These are phyloP conservation scores for Lutraria lutraria DNA, from an alignment of 2,888 invertebrate genomes.

Conservation along the genomic window DNA sequence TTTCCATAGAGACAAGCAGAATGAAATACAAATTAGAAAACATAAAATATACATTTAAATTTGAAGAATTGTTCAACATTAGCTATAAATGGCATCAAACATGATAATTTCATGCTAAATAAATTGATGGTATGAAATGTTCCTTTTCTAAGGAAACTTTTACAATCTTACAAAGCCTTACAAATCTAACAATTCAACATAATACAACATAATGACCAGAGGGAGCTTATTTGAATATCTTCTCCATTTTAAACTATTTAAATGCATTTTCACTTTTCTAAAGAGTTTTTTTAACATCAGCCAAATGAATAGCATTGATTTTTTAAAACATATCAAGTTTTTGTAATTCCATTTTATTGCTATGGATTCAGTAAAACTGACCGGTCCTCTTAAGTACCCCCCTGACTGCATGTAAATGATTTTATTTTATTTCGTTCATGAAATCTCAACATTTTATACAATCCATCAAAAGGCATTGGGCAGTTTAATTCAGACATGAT, in stretches of 20 bases:
- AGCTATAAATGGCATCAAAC: slow-evolving; percentile 60
- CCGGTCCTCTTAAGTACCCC: slow-evolving; percentile 31
- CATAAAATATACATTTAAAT: slow-evolving; percentile 71
- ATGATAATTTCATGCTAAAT: slow-evolving; percentile 65
- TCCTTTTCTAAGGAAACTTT: slow-evolving; percentile 44
- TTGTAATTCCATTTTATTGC: slow-evolving; percentile 40
- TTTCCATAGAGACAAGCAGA: slow-evolving; percentile 47
- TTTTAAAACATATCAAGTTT: slow-evolving; percentile 51
- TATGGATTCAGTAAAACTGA: slow-evolving; percentile 21
- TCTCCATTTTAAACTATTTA: slow-evolving; percentile 66
- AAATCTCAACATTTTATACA: slow-evolving; percentile 7
- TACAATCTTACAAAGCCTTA: slow-evolving; percentile 12
- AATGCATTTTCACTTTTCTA: slow-evolving; percentile 70
- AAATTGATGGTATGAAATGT: slow-evolving; percentile 57
- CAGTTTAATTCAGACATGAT: slow-evolving; percentile 45
- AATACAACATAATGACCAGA: slow-evolving; percentile 54
- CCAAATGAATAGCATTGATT: background rate
- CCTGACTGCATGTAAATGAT: slow-evolving; percentile 33
- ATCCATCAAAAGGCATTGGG: slow-evolving; percentile 28
- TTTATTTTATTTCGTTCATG: slow-evolving; percentile 31
- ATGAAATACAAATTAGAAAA: slow-evolving; percentile 64
- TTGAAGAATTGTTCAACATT: slow-evolving; percentile 62
- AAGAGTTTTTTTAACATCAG: background rate
- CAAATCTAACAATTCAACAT: slow-evolving; percentile 40
- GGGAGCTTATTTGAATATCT: slow-evolving; percentile 62